Conservation (phyloP, 2,113 vertebrate species). For the Anarhynchus alexandrinus region DNA sequence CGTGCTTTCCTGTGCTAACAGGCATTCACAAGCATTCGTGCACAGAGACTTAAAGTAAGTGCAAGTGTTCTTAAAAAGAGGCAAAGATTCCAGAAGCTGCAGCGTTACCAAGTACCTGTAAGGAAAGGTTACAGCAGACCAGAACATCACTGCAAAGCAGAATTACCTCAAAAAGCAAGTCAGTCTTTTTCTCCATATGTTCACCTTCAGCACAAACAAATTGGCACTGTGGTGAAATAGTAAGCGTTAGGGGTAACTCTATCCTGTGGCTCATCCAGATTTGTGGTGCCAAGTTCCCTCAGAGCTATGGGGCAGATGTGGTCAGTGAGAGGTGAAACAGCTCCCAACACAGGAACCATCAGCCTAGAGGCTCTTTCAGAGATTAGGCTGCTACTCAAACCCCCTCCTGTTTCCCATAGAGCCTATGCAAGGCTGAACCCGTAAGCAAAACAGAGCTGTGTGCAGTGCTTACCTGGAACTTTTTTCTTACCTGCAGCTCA, state of each 20-base stretch:
- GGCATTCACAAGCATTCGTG: not conserved
- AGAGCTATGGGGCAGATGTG: not conserved
- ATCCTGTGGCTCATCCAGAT: not conserved
- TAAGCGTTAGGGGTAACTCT: not conserved
- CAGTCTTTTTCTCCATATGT: not conserved
- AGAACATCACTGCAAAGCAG: not conserved
- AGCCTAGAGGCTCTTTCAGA: not conserved
- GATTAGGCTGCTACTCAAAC: not conserved
- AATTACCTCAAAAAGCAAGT: not conserved
- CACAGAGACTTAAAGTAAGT: not conserved
- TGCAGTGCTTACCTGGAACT: not conserved
- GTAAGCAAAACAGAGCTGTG: not conserved
- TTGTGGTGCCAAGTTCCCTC: not conserved
- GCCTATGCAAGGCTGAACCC: not conserved
- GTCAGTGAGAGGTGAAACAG: not conserved
- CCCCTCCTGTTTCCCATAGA: not conserved
- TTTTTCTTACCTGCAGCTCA: not conserved
- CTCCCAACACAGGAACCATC: not conserved
- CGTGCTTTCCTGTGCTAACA: not conserved
- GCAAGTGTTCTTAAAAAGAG: not conserved
- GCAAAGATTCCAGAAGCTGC: not conserved
- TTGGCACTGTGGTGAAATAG: fast-evolving
- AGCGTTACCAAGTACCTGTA: not conserved
- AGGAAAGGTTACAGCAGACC: not conserved
- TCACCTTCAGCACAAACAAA: not conserved